These are phyloP conservation scores for Hucho hucho DNA, from an alignment of 2,113 vertebrate genomes.

Conservation along the genomic window DNA sequence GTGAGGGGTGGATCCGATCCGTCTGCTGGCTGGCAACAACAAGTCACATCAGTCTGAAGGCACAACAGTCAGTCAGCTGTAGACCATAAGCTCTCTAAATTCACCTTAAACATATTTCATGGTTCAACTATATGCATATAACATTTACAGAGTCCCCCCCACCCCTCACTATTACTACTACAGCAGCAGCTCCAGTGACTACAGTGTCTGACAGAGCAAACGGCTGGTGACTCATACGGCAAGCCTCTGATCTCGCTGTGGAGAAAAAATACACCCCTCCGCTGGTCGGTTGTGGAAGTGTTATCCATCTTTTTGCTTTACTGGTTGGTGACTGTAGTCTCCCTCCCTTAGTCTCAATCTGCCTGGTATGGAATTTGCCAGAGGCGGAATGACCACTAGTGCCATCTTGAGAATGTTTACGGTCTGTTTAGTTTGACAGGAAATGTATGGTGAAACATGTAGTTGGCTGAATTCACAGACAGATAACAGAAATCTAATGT, in stretches of 20 bases:
- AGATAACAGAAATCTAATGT: too few relatives aligned
- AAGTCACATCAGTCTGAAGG: too few relatives aligned
- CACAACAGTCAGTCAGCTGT: background rate
- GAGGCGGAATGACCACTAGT: background rate
- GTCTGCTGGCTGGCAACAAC: background rate
- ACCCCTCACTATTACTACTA: constrained; percentile 49
- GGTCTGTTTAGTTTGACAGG: background rate
- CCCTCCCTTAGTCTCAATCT: background rate
- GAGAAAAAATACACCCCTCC: constrained; percentile 39
- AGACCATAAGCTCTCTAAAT: background rate
- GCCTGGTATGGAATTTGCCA: background rate
- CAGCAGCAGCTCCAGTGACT: constrained; percentile 72
- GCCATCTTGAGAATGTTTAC: background rate
- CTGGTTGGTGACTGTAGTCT: background rate
- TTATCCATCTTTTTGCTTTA: background rate
- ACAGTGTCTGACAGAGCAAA: constrained; percentile 50
- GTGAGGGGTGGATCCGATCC: background rate
- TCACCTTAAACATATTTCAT: background rate
- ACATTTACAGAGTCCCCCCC: constrained; percentile 2
- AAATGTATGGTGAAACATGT: too few relatives aligned
- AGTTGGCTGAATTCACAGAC: too few relatives aligned
- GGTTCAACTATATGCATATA: background rate
- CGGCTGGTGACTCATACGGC: constrained; percentile 63
- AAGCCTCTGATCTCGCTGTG: constrained; percentile 52
- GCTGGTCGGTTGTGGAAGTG: constrained; percentile 34